These are phyloP conservation scores for Pelosia muscerda DNA, from an alignment of 2,888 invertebrate species.

Conservation along the genomic window DNA sequence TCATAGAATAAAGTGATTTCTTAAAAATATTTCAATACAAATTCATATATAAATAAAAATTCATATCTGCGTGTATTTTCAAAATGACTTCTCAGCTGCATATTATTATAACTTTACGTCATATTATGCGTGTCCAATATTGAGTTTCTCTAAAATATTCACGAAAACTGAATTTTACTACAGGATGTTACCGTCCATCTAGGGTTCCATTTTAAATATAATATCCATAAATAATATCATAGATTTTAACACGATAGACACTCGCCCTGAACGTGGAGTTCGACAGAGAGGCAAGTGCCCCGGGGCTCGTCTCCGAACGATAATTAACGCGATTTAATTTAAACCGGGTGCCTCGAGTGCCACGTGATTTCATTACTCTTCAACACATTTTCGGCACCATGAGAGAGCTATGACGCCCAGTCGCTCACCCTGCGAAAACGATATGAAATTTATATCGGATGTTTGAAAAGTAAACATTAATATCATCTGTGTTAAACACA, in stretches of 20 bases:
- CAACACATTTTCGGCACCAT: constrained; percentile 67
- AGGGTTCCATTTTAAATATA: not conserved
- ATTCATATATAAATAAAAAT: no score
- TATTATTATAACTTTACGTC: not conserved
- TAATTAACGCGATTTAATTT: constrained; percentile 81
- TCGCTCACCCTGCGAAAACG: constrained; percentile 13
- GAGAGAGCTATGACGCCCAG: constrained; percentile 22
- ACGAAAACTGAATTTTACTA: not conserved
- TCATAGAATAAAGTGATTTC: no score
- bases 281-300: constrained; percentile 34
- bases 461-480: constrained; percentile 17
- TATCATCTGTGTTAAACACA: not conserved
- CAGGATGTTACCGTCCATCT: not conserved
- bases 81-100: not conserved
- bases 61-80: no score
- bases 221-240: constrained; percentile 12
- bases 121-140: not conserved
- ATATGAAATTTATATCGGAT: constrained; percentile 19
- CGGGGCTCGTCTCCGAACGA: constrained; percentile 58
- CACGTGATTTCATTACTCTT: constrained; percentile 78
- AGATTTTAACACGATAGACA: constrained; percentile 32
- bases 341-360: constrained; percentile 69
- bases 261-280: constrained; percentile 21
- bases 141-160: not conserved
- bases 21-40: no score